Evolutionary conservation across 1,140 invertebrate species (phyloP).

Genomic region (Ceratosolen solmsi): DNA sequence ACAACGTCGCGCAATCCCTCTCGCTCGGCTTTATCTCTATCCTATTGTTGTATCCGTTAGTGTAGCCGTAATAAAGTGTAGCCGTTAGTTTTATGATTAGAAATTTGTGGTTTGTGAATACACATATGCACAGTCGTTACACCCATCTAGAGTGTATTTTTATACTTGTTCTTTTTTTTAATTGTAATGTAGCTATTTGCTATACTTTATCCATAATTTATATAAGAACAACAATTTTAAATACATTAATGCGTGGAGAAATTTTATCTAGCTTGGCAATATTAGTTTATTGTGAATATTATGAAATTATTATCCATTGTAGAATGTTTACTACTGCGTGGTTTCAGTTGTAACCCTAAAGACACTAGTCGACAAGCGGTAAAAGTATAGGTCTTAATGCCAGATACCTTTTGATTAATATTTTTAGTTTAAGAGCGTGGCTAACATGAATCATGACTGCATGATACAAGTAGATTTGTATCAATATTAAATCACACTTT

Average conservation of each 20-base stretch:
- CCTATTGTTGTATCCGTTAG: not conserved
- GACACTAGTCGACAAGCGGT: too few relatives aligned
- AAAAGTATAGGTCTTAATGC: too few relatives aligned
- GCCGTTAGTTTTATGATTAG: constrained; percentile 13
- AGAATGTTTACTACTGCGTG: too few relatives aligned
- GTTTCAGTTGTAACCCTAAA: not conserved
- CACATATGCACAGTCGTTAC: too few relatives aligned
- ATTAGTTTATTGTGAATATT: not conserved
- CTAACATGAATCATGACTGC: not conserved
- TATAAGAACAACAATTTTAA: not conserved
- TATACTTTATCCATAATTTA: not conserved
- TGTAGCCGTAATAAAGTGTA: not conserved
- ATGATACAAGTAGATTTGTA: not conserved
- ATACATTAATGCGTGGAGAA: not conserved
- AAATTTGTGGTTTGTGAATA: not conserved
- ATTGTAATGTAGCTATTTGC: not conserved
- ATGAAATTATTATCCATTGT: too few relatives aligned
- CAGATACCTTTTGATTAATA: constrained; percentile 2
- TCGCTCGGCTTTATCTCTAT: not conserved
- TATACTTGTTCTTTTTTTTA: not conserved
- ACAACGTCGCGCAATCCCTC: not conserved
- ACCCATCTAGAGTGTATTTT: not conserved
- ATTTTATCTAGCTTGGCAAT: not conserved
- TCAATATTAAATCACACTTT: not conserved
- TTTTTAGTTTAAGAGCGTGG: not conserved